Evolutionary conservation across 2,888 invertebrate genomes (phyloP), one percentile per base, ranked within the genome.

Genomic region (Drosophila differens): DNA sequence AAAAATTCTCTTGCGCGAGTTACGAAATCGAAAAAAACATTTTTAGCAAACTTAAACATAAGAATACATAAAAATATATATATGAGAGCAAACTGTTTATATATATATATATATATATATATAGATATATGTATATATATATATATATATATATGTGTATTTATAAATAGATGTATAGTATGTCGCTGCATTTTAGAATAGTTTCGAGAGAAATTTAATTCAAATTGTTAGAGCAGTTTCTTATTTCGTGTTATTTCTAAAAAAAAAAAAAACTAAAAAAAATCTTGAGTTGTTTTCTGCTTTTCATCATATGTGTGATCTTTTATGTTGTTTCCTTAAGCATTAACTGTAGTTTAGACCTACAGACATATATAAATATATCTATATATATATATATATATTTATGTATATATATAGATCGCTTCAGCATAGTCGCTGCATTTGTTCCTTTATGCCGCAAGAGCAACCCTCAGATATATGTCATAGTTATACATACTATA

Each of bases 181-280:
- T 65, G 52, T 62, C 55, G 30, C 59, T 79, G 75, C 75, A 78
- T 76, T 76, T 76, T 78, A 79, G 79, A 47, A 37, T 39, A 59
- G 47, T 63, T 59, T 57, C 6, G n/a, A 25, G 39, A 12, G 39
- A 32, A 53, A 35, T 58, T 62, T 10, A 49, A 39, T 33, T 70
- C 30, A 33, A 53, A 68, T 47, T 58, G 39, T 69, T 58, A 4
- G 30, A 58, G 12, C n/a, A 35, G 37, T 47, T 35, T 64, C n/a
- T 54, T 3, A 32, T 28, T 53, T 58, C 41, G 32, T 57, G 19
- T 16, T 32, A 41, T 16, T 28, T n/a, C n/a, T 12, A 6, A 28
- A 28, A 30, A 30, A 28, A 25, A 10, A 19, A 25, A 25, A 25
- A 55, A 28, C 12, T 0, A 22, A 47, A 10, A 25, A 55, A 16